Evolutionary conservation across 2,888 invertebrate species (phyloP).

Genomic region (Cheilosia impressa): DNA sequence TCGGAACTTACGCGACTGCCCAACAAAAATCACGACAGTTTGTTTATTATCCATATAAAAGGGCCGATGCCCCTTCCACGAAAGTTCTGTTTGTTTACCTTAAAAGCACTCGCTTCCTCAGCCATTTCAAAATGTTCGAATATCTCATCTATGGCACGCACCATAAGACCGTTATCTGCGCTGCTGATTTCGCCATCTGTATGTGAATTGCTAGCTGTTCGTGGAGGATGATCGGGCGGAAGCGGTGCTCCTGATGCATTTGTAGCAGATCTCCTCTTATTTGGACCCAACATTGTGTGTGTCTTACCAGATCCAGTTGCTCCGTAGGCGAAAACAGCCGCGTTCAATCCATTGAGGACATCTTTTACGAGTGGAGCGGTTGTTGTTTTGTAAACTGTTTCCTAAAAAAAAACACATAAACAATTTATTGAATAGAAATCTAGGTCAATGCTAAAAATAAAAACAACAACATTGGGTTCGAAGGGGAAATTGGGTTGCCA

Average conservation of each 20-base stretch:
- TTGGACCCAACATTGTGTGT: constrained; percentile 83
- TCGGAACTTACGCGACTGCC: background rate
- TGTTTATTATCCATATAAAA: background rate
- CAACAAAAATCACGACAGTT: background rate
- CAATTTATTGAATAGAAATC: background rate
- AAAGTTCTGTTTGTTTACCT: constrained; percentile 76
- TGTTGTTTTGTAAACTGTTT: constrained; percentile 93
- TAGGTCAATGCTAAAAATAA: background rate
- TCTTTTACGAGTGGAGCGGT: constrained; percentile 93
- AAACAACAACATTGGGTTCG: no score
- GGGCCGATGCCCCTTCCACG: background rate
- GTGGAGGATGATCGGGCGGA: constrained; percentile 73
- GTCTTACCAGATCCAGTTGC: constrained; percentile 84
- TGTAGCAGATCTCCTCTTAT: constrained; percentile 80
- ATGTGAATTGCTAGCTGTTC: constrained; percentile 61
- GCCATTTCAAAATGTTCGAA: constrained; percentile 82
- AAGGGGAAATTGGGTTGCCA: no score
- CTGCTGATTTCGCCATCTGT: constrained; percentile 77
- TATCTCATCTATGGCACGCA: constrained; percentile 83
- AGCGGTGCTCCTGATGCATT: constrained; percentile 73
- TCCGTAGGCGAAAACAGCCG: constrained; percentile 96
- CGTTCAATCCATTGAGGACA: constrained; percentile 95
- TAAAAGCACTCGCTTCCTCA: constrained; percentile 79
- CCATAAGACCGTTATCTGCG: constrained; percentile 83
- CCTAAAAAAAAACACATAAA: constrained; percentile 79